These are phyloP conservation scores for Syndactyla subalaris DNA, from an alignment of 2,797 vertebrate species.

Conservation along the genomic window DNA sequence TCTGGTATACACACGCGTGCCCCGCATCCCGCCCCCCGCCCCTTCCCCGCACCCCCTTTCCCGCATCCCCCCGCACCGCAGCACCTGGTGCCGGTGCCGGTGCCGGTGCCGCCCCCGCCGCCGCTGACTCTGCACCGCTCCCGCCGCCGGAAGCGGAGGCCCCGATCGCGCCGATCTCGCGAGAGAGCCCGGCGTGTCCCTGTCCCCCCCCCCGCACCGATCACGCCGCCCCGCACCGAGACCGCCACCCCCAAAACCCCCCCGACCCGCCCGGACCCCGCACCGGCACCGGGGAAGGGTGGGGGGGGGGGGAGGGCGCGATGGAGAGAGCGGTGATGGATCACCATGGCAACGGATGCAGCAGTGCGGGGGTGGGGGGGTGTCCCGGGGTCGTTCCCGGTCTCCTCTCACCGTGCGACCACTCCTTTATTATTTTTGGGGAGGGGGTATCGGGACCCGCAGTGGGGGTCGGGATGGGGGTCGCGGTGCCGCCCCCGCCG, in stretches of 20 bases:
- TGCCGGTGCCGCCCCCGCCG: slow-evolving; percentile 36
- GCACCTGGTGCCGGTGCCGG: not conserved
- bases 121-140: slow-evolving; percentile 38
- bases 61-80: not conserved
- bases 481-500: no score
- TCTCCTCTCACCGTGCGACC: not conserved
- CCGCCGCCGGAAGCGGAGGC: slow-evolving; percentile 21
- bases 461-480: not conserved
- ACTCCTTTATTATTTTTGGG: no score
- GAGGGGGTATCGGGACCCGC: not conserved
- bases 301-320: not conserved
- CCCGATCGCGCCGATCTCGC: slow-evolving; percentile 12
- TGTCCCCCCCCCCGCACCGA: not conserved
- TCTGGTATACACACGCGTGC: no score
- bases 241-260: no score
- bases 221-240: not conserved
- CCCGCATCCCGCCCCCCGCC: not conserved
- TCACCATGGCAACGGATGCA: slow-evolving; percentile 11
- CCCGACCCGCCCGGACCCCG: not conserved
- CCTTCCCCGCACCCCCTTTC: no score
- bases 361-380: not conserved
- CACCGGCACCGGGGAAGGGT: not conserved
- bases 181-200: not conserved
- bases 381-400: not conserved
- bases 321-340: not conserved